Evolutionary conservation across 1,140 invertebrate species (phyloP).

Genomic region (Pogonognathellus flavescens): DNA sequence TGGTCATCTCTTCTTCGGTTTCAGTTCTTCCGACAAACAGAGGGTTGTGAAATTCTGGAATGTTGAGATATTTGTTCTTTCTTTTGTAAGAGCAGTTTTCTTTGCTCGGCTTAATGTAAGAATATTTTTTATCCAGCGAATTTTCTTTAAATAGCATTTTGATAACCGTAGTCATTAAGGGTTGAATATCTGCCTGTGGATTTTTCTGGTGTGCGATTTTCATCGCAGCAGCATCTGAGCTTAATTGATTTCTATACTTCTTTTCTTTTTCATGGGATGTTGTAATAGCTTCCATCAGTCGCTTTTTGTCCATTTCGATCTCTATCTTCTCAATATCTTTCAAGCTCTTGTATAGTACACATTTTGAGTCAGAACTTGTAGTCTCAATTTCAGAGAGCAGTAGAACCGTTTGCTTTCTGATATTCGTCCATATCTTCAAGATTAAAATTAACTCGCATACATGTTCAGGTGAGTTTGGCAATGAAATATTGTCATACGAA

Average conservation of each 20-base stretch:
- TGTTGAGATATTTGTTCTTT: background rate
- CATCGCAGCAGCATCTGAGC: background rate
- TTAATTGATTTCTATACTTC: background rate
- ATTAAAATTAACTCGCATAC: background rate
- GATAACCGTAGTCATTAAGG: background rate
- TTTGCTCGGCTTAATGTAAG: background rate
- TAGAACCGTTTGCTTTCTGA: background rate
- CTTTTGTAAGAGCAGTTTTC: background rate
- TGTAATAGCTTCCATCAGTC: background rate
- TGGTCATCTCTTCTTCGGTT: background rate
- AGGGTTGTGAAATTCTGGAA: constrained; percentile 17
- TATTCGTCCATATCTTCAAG: background rate
- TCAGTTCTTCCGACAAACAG: constrained; percentile 18
- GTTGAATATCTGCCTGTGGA: background rate
- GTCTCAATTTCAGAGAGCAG: background rate
- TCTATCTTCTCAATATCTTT: background rate
- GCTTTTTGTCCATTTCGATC: constrained; percentile 8
- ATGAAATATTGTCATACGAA: background rate
- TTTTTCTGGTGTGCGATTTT: background rate
- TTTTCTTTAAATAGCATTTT: background rate
- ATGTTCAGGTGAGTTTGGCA: background rate
- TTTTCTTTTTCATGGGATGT: background rate
- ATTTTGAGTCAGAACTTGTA: background rate
- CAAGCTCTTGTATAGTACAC: background rate
- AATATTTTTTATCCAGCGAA: background rate